phyloP scores from a whole-genome alignment of 2,113 vertebrate genomes.

The Platichthys flesus region DNA sequence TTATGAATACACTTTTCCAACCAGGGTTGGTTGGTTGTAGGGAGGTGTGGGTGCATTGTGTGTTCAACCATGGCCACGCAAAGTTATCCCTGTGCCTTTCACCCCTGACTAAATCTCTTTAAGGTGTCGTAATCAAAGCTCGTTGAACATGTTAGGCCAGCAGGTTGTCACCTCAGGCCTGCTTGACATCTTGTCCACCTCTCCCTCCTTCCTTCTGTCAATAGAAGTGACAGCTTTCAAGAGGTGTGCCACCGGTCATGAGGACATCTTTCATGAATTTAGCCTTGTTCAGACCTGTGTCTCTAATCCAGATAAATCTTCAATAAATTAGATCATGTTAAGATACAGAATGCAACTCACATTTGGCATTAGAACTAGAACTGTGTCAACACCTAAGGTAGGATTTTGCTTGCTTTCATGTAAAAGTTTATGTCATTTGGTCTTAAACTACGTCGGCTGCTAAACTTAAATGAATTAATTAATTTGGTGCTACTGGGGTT shows the following conservation, averaged over 20 bases:
- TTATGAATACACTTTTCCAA: slow-evolving; percentile 11
- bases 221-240: not conserved
- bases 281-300: not conserved
- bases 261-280: not conserved
- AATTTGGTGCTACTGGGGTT: too few relatives aligned
- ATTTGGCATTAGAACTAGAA: not conserved
- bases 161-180: slow-evolving; percentile 22
- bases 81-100: slow-evolving; percentile 37
- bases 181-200: not conserved
- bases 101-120: slow-evolving; percentile 64
- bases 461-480: too few relatives aligned
- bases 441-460: too few relatives aligned
- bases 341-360: not conserved
- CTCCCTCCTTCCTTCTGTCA: slow-evolving; percentile 25
- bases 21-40: not conserved
- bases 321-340: slow-evolving; percentile 14
- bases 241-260: not conserved
- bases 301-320: slow-evolving; percentile 18
- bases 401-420: too few relatives aligned
- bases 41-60: slow-evolving; percentile 3
- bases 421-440: too few relatives aligned
- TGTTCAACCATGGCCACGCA: slow-evolving; percentile 6
- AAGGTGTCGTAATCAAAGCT: slow-evolving; percentile 71
- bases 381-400: too few relatives aligned
- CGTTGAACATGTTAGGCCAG: slow-evolving; percentile 25